phyloP scores from a whole-genome alignment of 2,113 vertebrate genomes.

The Alethe castanea region DNA sequence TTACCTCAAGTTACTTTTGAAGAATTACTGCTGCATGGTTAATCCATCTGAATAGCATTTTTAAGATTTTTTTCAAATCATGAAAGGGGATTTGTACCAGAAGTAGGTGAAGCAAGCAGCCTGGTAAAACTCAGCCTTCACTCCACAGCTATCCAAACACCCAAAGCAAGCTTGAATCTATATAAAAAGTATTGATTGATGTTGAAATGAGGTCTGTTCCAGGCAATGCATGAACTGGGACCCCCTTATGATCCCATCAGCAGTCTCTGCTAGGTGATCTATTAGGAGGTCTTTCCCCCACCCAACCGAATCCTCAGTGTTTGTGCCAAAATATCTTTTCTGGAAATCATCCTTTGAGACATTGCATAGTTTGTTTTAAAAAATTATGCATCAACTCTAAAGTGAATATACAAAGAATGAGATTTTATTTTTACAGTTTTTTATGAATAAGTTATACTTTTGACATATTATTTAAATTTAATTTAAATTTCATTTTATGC shows the following conservation, averaged over 20 bases:
- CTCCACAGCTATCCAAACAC: slow-evolving; percentile 56
- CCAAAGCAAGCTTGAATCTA: neutral
- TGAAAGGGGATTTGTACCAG: slow-evolving; percentile 62
- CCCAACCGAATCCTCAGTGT: neutral
- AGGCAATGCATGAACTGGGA: neutral
- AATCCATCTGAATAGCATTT: slow-evolving; percentile 57
- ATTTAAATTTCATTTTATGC: neutral
- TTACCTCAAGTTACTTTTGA: slow-evolving; percentile 54
- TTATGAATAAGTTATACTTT: neutral
- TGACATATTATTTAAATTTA: neutral
- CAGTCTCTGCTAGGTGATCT: slow-evolving; percentile 19
- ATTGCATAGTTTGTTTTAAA: neutral
- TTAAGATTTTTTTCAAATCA: slow-evolving; percentile 62
- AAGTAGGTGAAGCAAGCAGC: slow-evolving; percentile 48
- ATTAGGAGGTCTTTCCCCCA: neutral
- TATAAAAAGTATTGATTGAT: slow-evolving; percentile 55
- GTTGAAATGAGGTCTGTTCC: neutral
- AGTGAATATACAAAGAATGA: neutral
- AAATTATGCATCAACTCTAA: neutral
- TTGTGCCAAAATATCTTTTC: slow-evolving; percentile 35
- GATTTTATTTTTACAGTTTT: neutral
- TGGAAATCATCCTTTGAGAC: slow-evolving; percentile 24
- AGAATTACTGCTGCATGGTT: slow-evolving; percentile 52
- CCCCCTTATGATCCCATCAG: neutral
- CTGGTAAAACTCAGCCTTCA: slow-evolving; percentile 54